phyloP scores from a whole-genome alignment of 2,888 invertebrate genomes.

The Ormyrus labotus region DNA sequence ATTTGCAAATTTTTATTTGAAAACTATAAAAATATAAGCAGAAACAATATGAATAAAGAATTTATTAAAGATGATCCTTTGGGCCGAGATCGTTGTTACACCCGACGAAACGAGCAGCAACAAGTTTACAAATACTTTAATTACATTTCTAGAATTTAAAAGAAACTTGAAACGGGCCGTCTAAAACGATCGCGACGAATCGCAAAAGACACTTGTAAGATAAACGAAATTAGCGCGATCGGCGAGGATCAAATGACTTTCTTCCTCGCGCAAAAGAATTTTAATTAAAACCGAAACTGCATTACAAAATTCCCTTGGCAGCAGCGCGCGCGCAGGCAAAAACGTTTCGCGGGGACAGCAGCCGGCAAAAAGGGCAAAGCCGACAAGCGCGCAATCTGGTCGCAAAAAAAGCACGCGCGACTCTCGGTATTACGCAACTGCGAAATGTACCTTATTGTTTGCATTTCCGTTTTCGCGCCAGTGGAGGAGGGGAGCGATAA shows the following conservation, averaged over 20 bases:
- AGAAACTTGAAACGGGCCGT: too few relatives aligned
- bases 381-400: not conserved
- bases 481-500: slow-evolving; percentile 2
- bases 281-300: not conserved
- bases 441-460: slow-evolving; percentile 27
- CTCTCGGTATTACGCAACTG: not conserved
- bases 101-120: too few relatives aligned
- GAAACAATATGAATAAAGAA: too few relatives aligned
- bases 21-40: too few relatives aligned
- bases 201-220: too few relatives aligned
- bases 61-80: too few relatives aligned
- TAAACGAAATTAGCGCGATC: too few relatives aligned
- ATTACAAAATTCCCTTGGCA: not conserved
- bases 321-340: not conserved
- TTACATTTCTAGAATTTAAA: too few relatives aligned
- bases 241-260: not conserved
- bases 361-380: not conserved
- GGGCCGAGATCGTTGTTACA: too few relatives aligned
- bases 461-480: slow-evolving; percentile 23
- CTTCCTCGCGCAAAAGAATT: not conserved
- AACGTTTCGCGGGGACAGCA: not conserved
- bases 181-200: too few relatives aligned
- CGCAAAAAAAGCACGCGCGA: not conserved
- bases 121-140: too few relatives aligned
- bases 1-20: too few relatives aligned